A percentile compares a stretch with the other conserved stretches of the same genome.
phyloP scores from a whole-genome alignment of 2,113 vertebrate species.

The Seriola quinqueradiata region DNA sequence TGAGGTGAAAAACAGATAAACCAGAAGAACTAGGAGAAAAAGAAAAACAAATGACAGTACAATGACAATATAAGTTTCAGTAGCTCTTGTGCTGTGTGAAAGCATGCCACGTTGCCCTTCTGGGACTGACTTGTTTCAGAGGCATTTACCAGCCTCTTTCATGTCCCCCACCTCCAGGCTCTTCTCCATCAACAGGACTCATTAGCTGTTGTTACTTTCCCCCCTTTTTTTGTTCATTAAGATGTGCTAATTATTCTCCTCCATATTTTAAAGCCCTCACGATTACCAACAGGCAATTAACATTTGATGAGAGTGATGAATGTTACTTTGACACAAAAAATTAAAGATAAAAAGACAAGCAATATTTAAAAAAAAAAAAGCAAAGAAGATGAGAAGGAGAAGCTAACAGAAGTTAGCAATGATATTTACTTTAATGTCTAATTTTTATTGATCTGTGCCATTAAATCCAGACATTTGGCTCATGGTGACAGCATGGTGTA shows the following conservation, averaged over 20 bases:
- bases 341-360: constrained; percentile 48
- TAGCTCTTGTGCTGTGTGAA: constrained; percentile 37
- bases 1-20: neutral
- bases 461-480: constrained; percentile 41
- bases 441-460: constrained; percentile 53
- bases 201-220: constrained; percentile 78
- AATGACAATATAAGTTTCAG: constrained; percentile 43
- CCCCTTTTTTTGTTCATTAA: constrained; percentile 82
- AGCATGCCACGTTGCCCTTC: constrained; percentile 55
- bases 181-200: constrained; percentile 76
- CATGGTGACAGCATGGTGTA: constrained; percentile 26
- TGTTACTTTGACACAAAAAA: constrained; percentile 70
- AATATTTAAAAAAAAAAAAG: constrained; percentile 5
- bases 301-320: constrained; percentile 76
- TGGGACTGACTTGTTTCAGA: constrained; percentile 74
- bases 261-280: constrained; percentile 78
- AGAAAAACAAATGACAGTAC: constrained; percentile 41
- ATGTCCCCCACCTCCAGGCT: constrained; percentile 77
- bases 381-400: constrained; percentile 20
- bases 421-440: constrained; percentile 56
- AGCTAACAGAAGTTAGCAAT: constrained; percentile 30
- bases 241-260: constrained; percentile 86
- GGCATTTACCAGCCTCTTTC: constrained; percentile 81
- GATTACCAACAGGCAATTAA: constrained; percentile 81
- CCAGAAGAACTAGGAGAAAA: neutral